phyloP scores from a whole-genome alignment of 37 sponge, comb jelly and placozoan species.

The Ianthella basta region DNA sequence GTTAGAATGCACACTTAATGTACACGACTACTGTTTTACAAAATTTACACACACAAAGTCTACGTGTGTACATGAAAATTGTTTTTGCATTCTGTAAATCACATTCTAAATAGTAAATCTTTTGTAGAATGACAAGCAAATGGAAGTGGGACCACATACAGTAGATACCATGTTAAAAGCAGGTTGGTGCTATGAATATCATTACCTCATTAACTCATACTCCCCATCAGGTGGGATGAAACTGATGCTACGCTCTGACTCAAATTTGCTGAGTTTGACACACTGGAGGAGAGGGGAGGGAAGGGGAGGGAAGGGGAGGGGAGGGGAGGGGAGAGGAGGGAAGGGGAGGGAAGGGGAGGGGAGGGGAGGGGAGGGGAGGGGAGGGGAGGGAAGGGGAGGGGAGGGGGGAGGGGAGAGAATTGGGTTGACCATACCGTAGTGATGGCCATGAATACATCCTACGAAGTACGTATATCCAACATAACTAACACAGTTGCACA shows the following conservation, averaged over 20 bases:
- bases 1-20: no score
- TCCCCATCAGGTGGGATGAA: constrained; percentile 99
- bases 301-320: background rate
- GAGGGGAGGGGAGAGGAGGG: background rate
- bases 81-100: no score
- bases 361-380: background rate
- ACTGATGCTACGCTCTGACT: constrained; percentile 93
- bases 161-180: no score
- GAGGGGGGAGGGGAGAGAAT: background rate
- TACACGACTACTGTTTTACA: no score
- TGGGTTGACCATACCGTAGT: background rate
- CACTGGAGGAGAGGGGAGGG: constrained; percentile 51
- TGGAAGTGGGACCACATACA: no score
- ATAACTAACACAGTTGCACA: background rate
- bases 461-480: no score
- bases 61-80: no score
- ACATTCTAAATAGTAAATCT: no score
- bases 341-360: background rate
- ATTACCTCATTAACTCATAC: constrained; percentile 94
- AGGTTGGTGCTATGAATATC: no score
- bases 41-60: no score
- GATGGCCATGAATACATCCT: background rate
- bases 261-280: constrained; percentile 97
- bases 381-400: background rate
- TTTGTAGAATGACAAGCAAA: no score